A percentile compares a stretch with the other conserved stretches of the same genome.
phyloP scores from a whole-genome alignment of 2,888 invertebrate genomes.

The Anorthoa munda region DNA sequence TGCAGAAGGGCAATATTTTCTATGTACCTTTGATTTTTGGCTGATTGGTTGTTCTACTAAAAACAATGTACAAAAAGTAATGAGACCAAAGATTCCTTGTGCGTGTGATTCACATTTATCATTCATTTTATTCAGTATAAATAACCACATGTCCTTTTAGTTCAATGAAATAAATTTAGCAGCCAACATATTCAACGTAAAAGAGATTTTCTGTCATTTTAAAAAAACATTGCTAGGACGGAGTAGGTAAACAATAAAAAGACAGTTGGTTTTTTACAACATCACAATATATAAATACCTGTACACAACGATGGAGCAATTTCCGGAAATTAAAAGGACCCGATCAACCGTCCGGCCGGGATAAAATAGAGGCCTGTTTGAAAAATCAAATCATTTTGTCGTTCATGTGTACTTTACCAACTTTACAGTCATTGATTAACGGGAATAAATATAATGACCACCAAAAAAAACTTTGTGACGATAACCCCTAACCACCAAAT shows the following conservation, averaged over 20 bases:
- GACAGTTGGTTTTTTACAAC: neutral
- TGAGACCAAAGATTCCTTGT: neutral
- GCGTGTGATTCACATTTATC: too few relatives aligned
- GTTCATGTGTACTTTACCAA: neutral
- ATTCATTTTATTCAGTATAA: neutral
- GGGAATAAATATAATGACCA: too few relatives aligned
- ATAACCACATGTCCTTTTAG: neutral
- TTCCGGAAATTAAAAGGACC: conserved; percentile 15
- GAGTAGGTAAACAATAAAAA: neutral
- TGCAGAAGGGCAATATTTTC: neutral
- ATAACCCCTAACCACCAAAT: too few relatives aligned
- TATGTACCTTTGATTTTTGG: neutral
- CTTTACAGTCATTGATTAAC: too few relatives aligned
- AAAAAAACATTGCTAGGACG: neutral
- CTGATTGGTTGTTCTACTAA: neutral
- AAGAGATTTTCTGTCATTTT: neutral
- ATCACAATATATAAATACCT: neutral
- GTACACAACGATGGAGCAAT: conserved; percentile 2
- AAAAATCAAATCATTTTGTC: neutral
- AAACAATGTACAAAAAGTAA: neutral
- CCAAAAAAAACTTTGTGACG: too few relatives aligned
- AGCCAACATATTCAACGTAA: neutral
- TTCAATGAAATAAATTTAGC: neutral
- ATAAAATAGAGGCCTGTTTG: neutral
- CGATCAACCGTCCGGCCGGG: neutral